phyloP scores from a whole-genome alignment of 2,888 invertebrate species.

The Caenorhabditis doughertyi region DNA sequence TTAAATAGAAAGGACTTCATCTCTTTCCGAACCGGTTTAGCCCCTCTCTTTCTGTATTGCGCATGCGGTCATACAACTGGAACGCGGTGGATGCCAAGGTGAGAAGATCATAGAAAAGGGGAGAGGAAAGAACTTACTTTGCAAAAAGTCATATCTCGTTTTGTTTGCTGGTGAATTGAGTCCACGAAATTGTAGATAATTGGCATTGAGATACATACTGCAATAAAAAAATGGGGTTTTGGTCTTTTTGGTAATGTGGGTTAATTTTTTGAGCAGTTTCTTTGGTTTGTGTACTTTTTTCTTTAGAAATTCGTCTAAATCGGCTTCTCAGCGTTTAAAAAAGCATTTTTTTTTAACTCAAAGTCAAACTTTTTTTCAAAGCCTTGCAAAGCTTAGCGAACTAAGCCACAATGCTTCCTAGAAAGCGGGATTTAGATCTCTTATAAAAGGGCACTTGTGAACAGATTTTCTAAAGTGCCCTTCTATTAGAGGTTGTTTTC shows the following conservation, averaged over 20 bases:
- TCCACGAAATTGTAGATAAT: slow-evolving; percentile 82
- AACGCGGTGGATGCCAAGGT: slow-evolving; percentile 43
- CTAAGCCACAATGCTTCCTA: no score
- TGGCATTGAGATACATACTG: slow-evolving; percentile 82
- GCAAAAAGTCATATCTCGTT: slow-evolving; percentile 81
- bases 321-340: no score
- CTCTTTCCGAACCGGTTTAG: slow-evolving; percentile 47
- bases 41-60: no score
- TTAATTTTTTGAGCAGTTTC: slow-evolving; percentile 4
- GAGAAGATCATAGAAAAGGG: background rate
- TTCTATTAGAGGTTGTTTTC: no score
- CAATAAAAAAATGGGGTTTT: slow-evolving; percentile 34
- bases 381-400: no score
- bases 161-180: slow-evolving; percentile 82
- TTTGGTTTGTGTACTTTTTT: slow-evolving; percentile 2
- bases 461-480: no score
- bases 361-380: no score
- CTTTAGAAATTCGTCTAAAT: no score
- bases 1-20: background rate
- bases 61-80: slow-evolving; percentile 44
- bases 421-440: no score
- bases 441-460: no score
- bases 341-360: no score
- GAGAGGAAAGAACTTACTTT: slow-evolving; percentile 73
- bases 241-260: no score